Evolutionary conservation across 2,888 invertebrate species (phyloP), one percentile per base, ranked within the genome.

Genomic region (Eupeodes latifasciatus): DNA sequence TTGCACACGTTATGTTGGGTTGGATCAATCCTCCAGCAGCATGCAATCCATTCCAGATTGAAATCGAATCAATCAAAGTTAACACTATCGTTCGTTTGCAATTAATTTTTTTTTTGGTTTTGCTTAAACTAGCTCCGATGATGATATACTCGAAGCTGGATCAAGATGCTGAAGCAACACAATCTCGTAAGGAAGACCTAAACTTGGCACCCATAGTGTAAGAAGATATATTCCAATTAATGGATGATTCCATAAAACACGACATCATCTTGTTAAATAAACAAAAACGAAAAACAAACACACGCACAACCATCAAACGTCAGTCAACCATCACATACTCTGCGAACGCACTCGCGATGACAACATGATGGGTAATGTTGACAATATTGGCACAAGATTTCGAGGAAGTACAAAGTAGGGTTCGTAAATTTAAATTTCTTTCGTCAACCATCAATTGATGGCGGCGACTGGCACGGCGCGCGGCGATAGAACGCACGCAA

Each of bases 11-110:
- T 66, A 66, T 57, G 64, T 55, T 66, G 71, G 16, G 14, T 57
- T 57, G 40, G 9, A 57, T 49, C 76, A 34, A 59, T 47, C 16
- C 59, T 51, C 51, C 61, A 53, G 59, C 71, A 55, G 55, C 27
- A 76, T 81, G 55, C 66, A 51, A 64, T 57, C 62, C 55, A 74
- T 64, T 71, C 67, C 40, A 72, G 80, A 87, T 87, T 72, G 66
- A 61, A 87, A 87, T 80, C 80, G 76, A 76, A 83, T 87, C 83
- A 87, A 87, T 87, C 86, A 87, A 76, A 72, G 64, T 71, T 80
- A 80, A 83, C 86, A 87, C 86, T 83, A 82, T 81, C 78, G 71
- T 78, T 71, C 53, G 9, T 59, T 71, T 77, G 62, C 69, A 82
- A 78, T 79, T 86, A 82, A 74, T 85, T 75, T 79, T 74, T 75